Evolutionary conservation across 2,797 vertebrate species (phyloP).

Genomic region (Chelon auratus): DNA sequence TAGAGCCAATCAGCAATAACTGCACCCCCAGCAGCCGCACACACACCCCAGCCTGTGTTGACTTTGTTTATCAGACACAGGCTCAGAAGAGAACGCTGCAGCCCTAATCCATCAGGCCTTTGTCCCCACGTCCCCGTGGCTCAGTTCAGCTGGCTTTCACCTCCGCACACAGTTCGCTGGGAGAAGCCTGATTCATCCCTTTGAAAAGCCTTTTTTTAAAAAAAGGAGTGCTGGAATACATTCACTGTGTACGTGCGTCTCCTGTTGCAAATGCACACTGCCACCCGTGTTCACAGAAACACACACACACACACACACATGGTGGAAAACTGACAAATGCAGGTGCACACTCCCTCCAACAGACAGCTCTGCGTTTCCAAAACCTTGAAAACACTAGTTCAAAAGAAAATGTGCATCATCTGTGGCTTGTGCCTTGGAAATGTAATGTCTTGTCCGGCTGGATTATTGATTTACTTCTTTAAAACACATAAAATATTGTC

Average conservation of each 20-base stretch:
- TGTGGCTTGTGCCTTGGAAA: constrained; percentile 15
- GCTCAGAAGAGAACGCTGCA: constrained; percentile 71
- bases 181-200: constrained; percentile 72
- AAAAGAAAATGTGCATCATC: constrained; percentile 11
- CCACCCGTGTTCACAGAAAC: constrained; percentile 17
- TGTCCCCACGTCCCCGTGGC: constrained; percentile 70
- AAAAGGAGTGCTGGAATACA: constrained; percentile 68
- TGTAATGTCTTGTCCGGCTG: constrained; percentile 24
- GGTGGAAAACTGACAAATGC: constrained; percentile 43
- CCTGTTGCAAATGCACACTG: constrained; percentile 31
- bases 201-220: constrained; percentile 60
- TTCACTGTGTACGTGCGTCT: constrained; percentile 31
- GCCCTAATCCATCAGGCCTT: constrained; percentile 82
- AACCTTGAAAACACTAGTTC: constrained; percentile 8
- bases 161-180: constrained; percentile 63
- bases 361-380: constrained; percentile 20
- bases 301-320: constrained; percentile 20
- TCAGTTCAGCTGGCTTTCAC: constrained; percentile 76
- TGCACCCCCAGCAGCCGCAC: constrained; percentile 35
- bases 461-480: constrained; percentile 36
- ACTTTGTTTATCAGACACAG: constrained; percentile 78
- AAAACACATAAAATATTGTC: constrained; percentile 4
- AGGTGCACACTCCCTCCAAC: constrained; percentile 18
- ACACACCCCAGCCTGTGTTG: constrained; percentile 43
- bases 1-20: constrained; percentile 65